Evolutionary conservation across 1,140 invertebrate genomes (phyloP).

Genomic region (Bombus fervidus): DNA sequence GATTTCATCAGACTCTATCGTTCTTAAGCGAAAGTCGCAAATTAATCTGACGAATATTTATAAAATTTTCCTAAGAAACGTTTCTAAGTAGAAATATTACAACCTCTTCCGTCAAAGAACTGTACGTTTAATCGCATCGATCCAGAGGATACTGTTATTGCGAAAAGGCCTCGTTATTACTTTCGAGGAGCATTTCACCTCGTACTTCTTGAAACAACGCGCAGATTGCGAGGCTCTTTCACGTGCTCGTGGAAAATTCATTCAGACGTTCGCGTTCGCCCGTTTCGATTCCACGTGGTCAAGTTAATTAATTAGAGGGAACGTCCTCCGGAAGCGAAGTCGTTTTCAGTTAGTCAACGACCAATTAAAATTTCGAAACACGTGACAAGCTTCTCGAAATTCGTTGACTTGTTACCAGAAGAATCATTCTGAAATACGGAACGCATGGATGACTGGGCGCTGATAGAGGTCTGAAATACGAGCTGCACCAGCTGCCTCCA

Average conservation of each 20-base stretch:
- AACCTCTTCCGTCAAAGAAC: not conserved
- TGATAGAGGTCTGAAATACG: constrained; percentile 13
- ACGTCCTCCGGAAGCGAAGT: too few species aligned
- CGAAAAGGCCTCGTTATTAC: constrained; percentile 20
- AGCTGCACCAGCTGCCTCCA: not conserved
- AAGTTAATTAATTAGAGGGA: constrained; percentile 18
- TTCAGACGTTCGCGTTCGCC: not conserved
- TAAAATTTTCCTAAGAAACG: not conserved
- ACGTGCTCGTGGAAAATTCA: not conserved
- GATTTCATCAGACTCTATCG: too few species aligned
- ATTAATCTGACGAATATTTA: not conserved
- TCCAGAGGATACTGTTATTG: not conserved
- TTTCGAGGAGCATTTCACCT: constrained; percentile 29
- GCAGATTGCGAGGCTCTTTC: not conserved
- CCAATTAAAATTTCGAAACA: not conserved
- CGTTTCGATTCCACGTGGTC: not conserved
- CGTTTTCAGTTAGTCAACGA: not conserved
- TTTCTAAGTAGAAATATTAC: not conserved
- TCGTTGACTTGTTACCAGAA: not conserved
- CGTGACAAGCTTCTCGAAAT: too few species aligned
- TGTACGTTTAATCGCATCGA: constrained; percentile 19
- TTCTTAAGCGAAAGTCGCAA: not conserved
- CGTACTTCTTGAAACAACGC: constrained; percentile 18
- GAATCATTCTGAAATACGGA: not conserved
- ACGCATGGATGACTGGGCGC: not conserved